Percentiles rank a stretch among this genome's conserved stretches.
Conservation (phyloP, 2,888 invertebrate genomes). For the Chironomus tentans region DNA sequence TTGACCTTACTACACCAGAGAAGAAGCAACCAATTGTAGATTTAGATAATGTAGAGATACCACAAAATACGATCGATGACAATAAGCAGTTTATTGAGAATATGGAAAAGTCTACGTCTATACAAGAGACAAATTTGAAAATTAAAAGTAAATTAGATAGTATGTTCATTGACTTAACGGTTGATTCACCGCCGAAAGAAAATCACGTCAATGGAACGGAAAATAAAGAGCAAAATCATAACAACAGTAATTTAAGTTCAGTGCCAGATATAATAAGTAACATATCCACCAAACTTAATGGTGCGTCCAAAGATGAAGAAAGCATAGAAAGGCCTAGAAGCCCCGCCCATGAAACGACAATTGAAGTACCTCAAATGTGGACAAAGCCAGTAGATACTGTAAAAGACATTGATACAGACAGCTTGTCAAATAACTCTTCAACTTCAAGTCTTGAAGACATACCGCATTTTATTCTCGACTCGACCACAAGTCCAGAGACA, state of each 20-base stretch:
- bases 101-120: constrained; percentile 26
- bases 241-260: constrained; percentile 28
- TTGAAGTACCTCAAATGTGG: constrained; percentile 56
- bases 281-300: background rate
- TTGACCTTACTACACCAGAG: constrained; percentile 40
- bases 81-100: constrained; percentile 33
- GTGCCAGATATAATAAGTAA: constrained; percentile 39
- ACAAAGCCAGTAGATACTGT: constrained; percentile 37
- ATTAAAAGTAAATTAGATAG: constrained; percentile 18
- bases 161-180: constrained; percentile 28
- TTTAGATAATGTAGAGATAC: constrained; percentile 35
- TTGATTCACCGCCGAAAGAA: constrained; percentile 26
- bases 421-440: constrained; percentile 41
- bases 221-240: constrained; percentile 29
- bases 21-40: constrained; percentile 36
- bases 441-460: constrained; percentile 42
- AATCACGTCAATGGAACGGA: constrained; percentile 32
- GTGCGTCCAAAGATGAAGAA: constrained; percentile 28
- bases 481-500: constrained; percentile 43
- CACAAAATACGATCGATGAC: constrained; percentile 33
- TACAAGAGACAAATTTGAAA: background rate
- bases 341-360: constrained; percentile 55
- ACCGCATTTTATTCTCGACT: constrained; percentile 42
- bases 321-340: constrained; percentile 44
- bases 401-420: constrained; percentile 50